Evolutionary conservation across 2,113 vertebrate genomes (phyloP), one percentile per base, ranked within the genome.

Genomic region (Dolichallabes microphthalmus): DNA sequence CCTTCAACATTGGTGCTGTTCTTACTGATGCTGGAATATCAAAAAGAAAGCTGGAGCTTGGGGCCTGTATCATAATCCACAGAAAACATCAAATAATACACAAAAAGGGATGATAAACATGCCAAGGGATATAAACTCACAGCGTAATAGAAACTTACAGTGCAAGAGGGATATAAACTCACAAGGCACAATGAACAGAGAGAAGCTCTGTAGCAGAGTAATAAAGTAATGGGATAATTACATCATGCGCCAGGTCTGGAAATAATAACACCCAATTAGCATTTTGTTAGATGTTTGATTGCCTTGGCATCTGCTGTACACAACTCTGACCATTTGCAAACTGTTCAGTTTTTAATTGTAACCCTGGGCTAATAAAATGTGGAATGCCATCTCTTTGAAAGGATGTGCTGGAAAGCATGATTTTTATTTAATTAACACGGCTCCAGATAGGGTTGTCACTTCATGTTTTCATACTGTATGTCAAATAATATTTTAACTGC

Each of bases 71-170:
- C 14, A 0, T 57, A 74, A 79, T 68, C 35, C 35, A 74, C 78
- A 80, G 78, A 86, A 79, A 75, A 58, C 25, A 50, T 10, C 68
- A 22, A 64, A 35, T 35, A 81, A 75, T 15, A n/a, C 69, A 71
- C 25, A 75, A 45, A 84, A 88, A 90, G 73, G 92, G 88, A 92
- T 91, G 91, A 93, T 92, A 91, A 92, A 92, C 86, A 90, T 92
- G 83, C 88, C 66, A 88, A 88, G 90, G 90, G 91, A 66, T 45
- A 75, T 45, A 50, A 66, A 80, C 69, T 53, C 76, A 80, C 82
- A 80, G 57, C 74, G 78, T 35, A 35, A 19, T 53, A 22, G 3
- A 71, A 82, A 20, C 30, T 79, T 25, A 22, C 17, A 60, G 39
- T 25, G 55, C 30, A 25, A 20, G 27, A 2, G 19, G 7, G 19